phyloP scores from a whole-genome alignment of 2,797 vertebrate species.

The Oophaga sylvatica region DNA sequence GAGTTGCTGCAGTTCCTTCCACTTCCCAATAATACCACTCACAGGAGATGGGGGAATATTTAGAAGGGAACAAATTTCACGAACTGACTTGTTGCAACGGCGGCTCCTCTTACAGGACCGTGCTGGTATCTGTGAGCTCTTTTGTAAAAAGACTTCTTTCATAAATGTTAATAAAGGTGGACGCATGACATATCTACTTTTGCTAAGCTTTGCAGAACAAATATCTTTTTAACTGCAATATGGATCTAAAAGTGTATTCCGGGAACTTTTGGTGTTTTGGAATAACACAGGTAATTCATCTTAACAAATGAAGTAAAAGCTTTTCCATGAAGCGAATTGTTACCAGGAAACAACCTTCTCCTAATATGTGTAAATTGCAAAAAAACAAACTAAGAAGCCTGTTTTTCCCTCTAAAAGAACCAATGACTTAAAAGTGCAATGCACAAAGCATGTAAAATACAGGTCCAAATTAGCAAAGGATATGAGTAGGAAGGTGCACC shows the following conservation, averaged over 20 bases:
- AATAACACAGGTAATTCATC: conserved; percentile 58
- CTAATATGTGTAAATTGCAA: conserved; percentile 59
- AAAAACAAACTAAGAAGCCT: conserved; percentile 49
- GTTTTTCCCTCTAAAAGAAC: conserved; percentile 32
- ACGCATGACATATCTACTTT: no score
- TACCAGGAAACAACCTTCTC: conserved; percentile 56
- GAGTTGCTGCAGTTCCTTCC: no score
- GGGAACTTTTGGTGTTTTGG: conserved; percentile 55
- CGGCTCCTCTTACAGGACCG: no score
- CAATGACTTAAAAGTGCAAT: conserved; percentile 28
- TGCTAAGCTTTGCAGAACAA: conserved; percentile 23
- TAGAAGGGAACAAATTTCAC: no score
- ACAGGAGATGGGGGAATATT: no score
- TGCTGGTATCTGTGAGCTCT: no score
- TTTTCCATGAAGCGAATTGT: conserved; percentile 59
- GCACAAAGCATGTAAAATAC: conserved; percentile 33
- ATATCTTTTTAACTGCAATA: conserved; percentile 12
- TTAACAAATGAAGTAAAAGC: conserved; percentile 62
- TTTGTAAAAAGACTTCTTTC: no score
- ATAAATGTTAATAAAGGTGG: no score
- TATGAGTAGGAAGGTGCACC: conserved; percentile 4
- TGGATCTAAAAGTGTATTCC: conserved; percentile 41
- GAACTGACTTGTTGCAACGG: no score
- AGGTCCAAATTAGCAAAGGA: conserved; percentile 30
- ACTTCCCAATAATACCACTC: no score